phyloP scores from a whole-genome alignment of 2,888 invertebrate genomes.

The Palloptera scutellata region DNA sequence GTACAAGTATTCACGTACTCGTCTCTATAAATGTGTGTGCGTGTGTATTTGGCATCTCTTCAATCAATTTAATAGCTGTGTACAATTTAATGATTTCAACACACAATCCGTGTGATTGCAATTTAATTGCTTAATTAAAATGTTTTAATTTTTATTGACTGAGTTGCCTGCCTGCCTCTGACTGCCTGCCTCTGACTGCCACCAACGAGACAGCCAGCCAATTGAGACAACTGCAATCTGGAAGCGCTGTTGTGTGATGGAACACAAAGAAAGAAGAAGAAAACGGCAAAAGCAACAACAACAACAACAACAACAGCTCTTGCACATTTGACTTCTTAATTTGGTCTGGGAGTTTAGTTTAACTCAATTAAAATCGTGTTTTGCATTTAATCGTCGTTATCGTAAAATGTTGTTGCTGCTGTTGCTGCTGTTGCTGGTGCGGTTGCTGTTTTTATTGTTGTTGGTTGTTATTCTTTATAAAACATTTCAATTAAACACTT shows the following conservation, averaged over 20 bases:
- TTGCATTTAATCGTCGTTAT: conserved; percentile 29
- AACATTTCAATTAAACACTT: too few species aligned
- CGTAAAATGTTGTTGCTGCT: too few species aligned
- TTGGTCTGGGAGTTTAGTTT: background rate
- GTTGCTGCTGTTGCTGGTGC: too few species aligned
- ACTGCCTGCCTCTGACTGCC: background rate
- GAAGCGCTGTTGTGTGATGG: background rate
- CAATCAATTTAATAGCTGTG: background rate
- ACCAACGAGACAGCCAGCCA: background rate
- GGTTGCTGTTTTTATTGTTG: too few species aligned
- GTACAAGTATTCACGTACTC: too few species aligned
- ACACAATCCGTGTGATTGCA: conserved; percentile 24
- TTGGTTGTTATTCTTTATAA: too few species aligned
- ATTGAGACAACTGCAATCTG: background rate
- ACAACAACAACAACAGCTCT: too few species aligned
- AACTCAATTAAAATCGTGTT: conserved; percentile 35
- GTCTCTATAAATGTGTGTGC: too few species aligned
- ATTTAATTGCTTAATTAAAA: conserved; percentile 31
- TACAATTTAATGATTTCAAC: background rate
- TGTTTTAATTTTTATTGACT: background rate
- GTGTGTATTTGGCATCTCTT: too few species aligned
- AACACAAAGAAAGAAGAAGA: background rate
- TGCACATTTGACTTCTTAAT: too few species aligned
- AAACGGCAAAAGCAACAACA: too few species aligned
- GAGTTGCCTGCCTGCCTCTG: background rate